These are phyloP conservation scores for Tetragonula clypearis DNA, from an alignment of 1,140 invertebrate species.

Conservation along the genomic window DNA sequence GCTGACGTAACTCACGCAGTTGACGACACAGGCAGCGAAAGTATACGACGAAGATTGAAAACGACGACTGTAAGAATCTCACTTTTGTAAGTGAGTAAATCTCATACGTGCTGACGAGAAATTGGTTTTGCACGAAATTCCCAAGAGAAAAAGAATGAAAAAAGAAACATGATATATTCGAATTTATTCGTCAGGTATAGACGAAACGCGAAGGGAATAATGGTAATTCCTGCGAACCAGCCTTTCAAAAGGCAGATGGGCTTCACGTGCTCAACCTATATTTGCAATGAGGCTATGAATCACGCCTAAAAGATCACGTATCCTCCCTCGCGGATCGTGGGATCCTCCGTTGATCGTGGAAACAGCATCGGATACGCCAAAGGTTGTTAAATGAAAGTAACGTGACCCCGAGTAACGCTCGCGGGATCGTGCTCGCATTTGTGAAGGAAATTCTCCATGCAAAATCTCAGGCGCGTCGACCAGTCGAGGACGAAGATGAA, in stretches of 20 bases:
- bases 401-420: constrained; percentile 43
- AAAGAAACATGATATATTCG: too few relatives aligned
- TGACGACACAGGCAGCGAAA: background rate
- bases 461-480: constrained; percentile 35
- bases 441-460: constrained; percentile 41
- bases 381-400: constrained; percentile 76
- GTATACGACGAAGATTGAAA: background rate
- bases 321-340: constrained; percentile 43
- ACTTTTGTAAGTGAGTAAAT: background rate
- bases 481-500: background rate
- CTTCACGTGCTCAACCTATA: background rate
- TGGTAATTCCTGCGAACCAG: background rate
- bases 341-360: constrained; percentile 57
- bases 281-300: background rate
- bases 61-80: background rate
- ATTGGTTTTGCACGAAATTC: too few relatives aligned
- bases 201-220: background rate
- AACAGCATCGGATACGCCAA: constrained; percentile 61
- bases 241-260: background rate
- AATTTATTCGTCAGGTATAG: too few relatives aligned
- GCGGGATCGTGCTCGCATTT: constrained; percentile 58
- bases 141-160: too few relatives aligned
- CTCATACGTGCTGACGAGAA: background rate
- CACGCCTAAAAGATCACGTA: constrained; percentile 10
- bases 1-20: background rate